These are phyloP conservation scores for Therioaphis trifolii DNA, from an alignment of 2,888 invertebrate species.

Conservation along the genomic window DNA sequence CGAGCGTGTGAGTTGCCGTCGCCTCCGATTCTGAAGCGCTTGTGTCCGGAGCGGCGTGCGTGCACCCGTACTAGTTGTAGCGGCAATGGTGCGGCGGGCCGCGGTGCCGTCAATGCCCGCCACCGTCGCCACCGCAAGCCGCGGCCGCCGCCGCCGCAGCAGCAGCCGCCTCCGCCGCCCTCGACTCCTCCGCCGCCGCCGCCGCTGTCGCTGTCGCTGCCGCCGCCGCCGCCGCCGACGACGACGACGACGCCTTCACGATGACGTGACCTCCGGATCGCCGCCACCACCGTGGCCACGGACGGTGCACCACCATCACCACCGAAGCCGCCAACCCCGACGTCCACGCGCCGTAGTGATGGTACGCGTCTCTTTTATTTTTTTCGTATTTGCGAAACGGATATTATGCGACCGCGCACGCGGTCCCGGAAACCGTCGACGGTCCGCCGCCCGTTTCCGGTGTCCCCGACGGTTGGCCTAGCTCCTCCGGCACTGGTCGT, in stretches of 20 bases:
- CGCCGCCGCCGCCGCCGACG: background rate
- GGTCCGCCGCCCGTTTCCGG: slow-evolving; percentile 1
- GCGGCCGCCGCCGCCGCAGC: slow-evolving; percentile 34
- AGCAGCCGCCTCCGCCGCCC: background rate
- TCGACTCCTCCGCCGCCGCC: background rate
- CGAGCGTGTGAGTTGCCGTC: slow-evolving; percentile 58
- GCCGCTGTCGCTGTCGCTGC: background rate
- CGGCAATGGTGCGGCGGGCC: slow-evolving; percentile 54
- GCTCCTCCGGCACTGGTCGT: too few relatives aligned
- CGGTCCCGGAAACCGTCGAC: background rate
- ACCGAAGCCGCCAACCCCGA: background rate
- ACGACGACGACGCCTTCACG: background rate
- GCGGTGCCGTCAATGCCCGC: slow-evolving; percentile 56
- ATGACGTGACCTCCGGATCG: slow-evolving; percentile 31
- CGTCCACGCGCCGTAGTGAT: slow-evolving; percentile 15
- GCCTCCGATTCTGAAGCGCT: slow-evolving; percentile 59
- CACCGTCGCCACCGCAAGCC: slow-evolving; percentile 45
- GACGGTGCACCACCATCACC: slow-evolving; percentile 23
- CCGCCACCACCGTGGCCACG: slow-evolving; percentile 35
- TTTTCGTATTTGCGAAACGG: background rate
- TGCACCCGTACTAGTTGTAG: slow-evolving; percentile 50
- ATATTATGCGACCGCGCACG: background rate
- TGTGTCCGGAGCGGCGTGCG: slow-evolving; percentile 57
- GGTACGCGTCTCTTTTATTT: slow-evolving; percentile 9
- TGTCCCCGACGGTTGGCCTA: background rate